Evolutionary conservation across 2,888 invertebrate species (phyloP).

Genomic region (Sphecodes monilicornis): DNA sequence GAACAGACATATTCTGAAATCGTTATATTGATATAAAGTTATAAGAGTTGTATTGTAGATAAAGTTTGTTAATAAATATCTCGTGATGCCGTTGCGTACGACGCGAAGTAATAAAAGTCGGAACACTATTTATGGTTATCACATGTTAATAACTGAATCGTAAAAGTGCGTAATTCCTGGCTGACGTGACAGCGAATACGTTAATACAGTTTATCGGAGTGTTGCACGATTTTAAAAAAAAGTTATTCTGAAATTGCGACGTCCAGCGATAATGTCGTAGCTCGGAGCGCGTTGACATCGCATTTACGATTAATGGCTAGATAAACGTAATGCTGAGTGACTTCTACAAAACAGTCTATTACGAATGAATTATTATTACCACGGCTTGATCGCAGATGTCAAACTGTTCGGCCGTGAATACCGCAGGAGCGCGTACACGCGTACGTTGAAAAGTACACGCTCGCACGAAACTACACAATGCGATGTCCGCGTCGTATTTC

Average conservation of each 20-base stretch:
- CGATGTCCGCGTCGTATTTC: constrained; percentile 25
- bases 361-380: constrained; percentile 50
- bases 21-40: too few species aligned
- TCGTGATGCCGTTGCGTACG: too few species aligned
- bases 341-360: constrained; percentile 37
- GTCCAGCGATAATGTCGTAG: neutral
- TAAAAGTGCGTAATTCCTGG: neutral
- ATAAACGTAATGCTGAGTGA: neutral
- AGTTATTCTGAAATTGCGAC: neutral
- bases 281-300: neutral
- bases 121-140: too few species aligned
- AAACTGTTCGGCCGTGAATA: constrained; percentile 32
- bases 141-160: too few species aligned
- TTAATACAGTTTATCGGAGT: neutral
- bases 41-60: too few species aligned
- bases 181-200: too few species aligned
- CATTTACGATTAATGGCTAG: neutral
- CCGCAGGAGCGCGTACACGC: neutral
- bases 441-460: constrained; percentile 38
- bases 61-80: too few species aligned
- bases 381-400: constrained; percentile 26
- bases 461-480: constrained; percentile 41
- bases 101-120: too few species aligned
- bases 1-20: too few species aligned
- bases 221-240: too few species aligned